These are phyloP conservation scores for Aptenodytes patagonicus DNA, from an alignment of 2,113 vertebrate species.

Conservation along the genomic window DNA sequence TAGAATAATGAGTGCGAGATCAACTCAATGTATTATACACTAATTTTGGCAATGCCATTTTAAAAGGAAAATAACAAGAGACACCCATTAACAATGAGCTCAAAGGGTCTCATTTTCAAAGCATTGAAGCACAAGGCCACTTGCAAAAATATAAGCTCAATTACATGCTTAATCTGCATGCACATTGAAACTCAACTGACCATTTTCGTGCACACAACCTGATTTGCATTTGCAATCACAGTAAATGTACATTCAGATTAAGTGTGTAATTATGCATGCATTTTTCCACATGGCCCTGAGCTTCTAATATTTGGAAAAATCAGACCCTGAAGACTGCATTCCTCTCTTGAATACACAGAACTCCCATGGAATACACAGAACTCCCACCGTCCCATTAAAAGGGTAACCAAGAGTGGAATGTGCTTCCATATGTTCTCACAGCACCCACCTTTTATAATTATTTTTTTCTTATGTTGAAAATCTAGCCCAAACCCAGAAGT, in stretches of 20 bases:
- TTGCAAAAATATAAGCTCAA: conserved; percentile 17
- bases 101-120: not conserved
- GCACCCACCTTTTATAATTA: not conserved
- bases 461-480: not conserved
- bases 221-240: conserved; percentile 27
- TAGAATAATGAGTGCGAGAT: not conserved
- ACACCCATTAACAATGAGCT: not conserved
- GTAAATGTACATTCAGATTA: conserved; percentile 2
- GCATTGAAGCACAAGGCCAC: not conserved
- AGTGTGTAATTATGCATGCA: not conserved
- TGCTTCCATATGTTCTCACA: not conserved
- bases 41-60: not conserved
- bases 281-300: not conserved
- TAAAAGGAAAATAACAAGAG: not conserved
- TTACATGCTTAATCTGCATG: not conserved
- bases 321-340: not conserved
- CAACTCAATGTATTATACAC: not conserved
- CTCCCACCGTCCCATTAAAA: not conserved
- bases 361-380: not conserved
- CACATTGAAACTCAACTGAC: not conserved
- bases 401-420: not conserved
- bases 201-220: not conserved
- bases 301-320: conserved; percentile 1
- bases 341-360: not conserved
- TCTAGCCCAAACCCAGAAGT: not conserved